These are phyloP conservation scores for Stratiomys singularior DNA, from an alignment of 2,888 invertebrate genomes.

Conservation along the genomic window DNA sequence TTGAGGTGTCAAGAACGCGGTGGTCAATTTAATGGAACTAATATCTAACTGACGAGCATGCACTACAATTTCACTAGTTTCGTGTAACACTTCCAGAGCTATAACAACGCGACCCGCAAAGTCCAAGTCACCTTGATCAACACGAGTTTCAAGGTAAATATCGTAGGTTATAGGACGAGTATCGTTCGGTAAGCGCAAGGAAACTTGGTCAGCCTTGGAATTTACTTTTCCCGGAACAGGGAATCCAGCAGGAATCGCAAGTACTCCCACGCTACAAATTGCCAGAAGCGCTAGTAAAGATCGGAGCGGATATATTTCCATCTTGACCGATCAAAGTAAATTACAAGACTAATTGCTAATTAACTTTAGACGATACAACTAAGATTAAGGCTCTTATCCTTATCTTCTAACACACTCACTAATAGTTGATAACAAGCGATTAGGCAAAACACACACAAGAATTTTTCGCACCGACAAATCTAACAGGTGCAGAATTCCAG, in stretches of 20 bases:
- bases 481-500: too few species aligned
- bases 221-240: background rate
- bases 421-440: constrained; percentile 19
- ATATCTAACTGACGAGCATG: constrained; percentile 57
- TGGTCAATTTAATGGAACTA: constrained; percentile 54
- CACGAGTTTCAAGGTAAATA: constrained; percentile 57
- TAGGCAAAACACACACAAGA: background rate
- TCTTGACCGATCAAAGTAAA: constrained; percentile 31
- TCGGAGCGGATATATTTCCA: background rate
- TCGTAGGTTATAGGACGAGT: constrained; percentile 69
- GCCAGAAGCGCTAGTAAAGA: background rate
- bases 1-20: background rate
- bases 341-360: constrained; percentile 32
- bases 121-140: constrained; percentile 56
- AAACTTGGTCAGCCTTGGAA: background rate
- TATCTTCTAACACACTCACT: constrained; percentile 18
- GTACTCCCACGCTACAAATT: background rate
- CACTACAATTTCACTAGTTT: constrained; percentile 56
- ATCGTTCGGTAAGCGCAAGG: constrained; percentile 68
- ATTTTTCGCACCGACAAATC: too few species aligned
- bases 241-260: background rate
- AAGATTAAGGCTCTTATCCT: background rate
- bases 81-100: constrained; percentile 54
- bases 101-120: constrained; percentile 59
- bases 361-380: background rate